Base-by-base conservation (phyloP, 1,140 invertebrate genomes). In the Coptotermes formosanus region DNA sequence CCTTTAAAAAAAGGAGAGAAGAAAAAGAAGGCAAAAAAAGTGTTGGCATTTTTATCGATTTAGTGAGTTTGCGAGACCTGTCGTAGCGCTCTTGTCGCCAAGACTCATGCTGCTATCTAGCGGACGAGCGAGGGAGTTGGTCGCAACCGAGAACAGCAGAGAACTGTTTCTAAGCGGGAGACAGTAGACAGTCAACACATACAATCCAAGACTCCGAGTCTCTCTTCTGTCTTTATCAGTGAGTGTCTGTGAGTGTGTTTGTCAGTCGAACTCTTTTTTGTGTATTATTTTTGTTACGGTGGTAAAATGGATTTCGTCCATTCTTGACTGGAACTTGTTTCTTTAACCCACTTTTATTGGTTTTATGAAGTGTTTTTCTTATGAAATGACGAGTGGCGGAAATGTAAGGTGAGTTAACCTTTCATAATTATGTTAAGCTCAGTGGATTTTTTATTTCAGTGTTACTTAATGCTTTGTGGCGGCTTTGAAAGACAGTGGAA, bases 111-210 rank as follows among this genome's bases (percentile, higher is more conserved):
- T 84, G 83, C 83, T 43, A 84, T 84, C 83, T 84, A 84, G 83
- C 83, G 83, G 83, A 48, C 30, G 25, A 52, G 83, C 30, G 23
- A 16, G 25, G 83, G 52, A 84, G 83, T 52, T 84, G 25, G 44
- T 52, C 45, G 83, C 30, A 84, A 84, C 48, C 9, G 83, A 83
- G 83, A 45, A 84, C n/a, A 45, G 83, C 44, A 52, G 83, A 84
- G 59, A 84, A 52, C 83, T 45, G 45, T 84, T 84, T 84, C 83
- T 55, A 48, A 84, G 83, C 83, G 83, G 43, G 45, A 84, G 83
- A 84, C 83, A 84, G 83, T 84, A 84, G 83, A 84, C 83, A 84
- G 83, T 84, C 83, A 48, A 84, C 83, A 52, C 83, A 52, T 59
- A 52, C 45, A 52, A 84, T 16, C 30, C 48, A 52, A 52, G 83